phyloP scores from a whole-genome alignment of 1,140 invertebrate species.

The Cephus cinctus region DNA sequence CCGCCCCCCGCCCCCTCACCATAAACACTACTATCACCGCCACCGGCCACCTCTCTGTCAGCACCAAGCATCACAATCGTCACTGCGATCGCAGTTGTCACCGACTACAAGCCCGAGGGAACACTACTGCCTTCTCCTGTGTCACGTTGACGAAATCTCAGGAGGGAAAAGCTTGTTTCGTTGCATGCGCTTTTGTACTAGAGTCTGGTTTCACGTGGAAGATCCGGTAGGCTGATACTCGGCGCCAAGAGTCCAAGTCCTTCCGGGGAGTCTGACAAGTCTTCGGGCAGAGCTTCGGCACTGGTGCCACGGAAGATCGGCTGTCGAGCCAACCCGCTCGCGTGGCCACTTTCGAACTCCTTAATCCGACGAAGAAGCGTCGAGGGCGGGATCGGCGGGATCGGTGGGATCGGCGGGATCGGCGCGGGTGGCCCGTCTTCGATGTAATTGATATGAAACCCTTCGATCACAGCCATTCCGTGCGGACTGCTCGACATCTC shows the following conservation, averaged over 20 bases:
- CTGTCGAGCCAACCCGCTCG: conserved; percentile 33
- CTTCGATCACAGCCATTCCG: conserved; percentile 45
- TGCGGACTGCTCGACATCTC: conserved; percentile 56
- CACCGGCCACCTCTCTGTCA: conserved; percentile 25
- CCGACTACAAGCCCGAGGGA: no score
- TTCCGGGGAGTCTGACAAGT: conserved; percentile 28
- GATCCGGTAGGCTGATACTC: conserved; percentile 56
- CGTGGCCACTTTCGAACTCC: conserved; percentile 35
- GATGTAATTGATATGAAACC: conserved; percentile 63
- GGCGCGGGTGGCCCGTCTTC: conserved; percentile 51
- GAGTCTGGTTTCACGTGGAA: conserved; percentile 45
- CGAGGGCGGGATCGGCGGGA: conserved; percentile 41
- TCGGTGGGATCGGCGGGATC: conserved; percentile 29
- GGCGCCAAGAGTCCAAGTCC: conserved; percentile 47
- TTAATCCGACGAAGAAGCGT: conserved; percentile 30
- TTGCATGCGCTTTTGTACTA: no score
- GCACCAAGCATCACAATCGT: no score
- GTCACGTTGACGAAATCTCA: no score
- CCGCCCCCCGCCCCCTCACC: conserved; percentile 34
- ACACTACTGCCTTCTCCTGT: no score
- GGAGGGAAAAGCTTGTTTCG: no score
- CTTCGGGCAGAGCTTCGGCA: conserved; percentile 45
- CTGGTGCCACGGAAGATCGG: conserved; percentile 42
- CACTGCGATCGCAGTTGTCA: no score
- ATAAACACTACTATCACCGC: conserved; percentile 48